phyloP scores from a whole-genome alignment of 2,888 invertebrate species.

The Rhimphoctona megacephalus region DNA sequence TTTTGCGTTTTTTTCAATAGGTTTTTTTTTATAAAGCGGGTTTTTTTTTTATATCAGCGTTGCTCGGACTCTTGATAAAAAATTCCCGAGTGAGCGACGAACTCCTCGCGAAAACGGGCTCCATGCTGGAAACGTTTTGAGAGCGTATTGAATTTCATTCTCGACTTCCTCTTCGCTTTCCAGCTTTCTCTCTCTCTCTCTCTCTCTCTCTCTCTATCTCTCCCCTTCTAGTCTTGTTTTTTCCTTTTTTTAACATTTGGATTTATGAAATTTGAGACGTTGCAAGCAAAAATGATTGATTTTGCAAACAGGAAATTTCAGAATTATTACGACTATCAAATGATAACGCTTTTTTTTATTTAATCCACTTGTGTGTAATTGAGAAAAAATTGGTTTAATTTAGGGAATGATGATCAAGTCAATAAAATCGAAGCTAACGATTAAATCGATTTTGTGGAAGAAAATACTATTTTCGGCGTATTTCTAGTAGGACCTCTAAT shows the following conservation, averaged over 20 bases:
- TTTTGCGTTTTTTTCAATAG: not conserved
- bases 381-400: not conserved
- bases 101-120: conserved; percentile 5
- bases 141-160: conserved; percentile 32
- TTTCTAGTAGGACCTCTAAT: not conserved
- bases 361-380: not conserved
- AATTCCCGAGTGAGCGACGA: conserved; percentile 36
- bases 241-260: not conserved
- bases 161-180: not conserved
- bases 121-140: conserved; percentile 11
- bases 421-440: not conserved
- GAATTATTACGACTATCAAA: not conserved
- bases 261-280: not conserved
- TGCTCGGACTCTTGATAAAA: conserved; percentile 14
- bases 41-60: conserved; percentile 8
- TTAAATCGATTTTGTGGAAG: not conserved
- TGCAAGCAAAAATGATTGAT: not conserved
- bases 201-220: conserved; percentile 8
- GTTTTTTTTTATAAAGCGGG: not conserved
- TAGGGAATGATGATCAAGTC: not conserved
- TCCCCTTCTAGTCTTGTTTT: not conserved
- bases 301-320: not conserved
- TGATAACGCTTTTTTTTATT: not conserved
- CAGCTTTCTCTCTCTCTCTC: not conserved
- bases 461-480: not conserved